phyloP scores from a whole-genome alignment of 2,113 vertebrate genomes.

The Caloenas nicobarica region DNA sequence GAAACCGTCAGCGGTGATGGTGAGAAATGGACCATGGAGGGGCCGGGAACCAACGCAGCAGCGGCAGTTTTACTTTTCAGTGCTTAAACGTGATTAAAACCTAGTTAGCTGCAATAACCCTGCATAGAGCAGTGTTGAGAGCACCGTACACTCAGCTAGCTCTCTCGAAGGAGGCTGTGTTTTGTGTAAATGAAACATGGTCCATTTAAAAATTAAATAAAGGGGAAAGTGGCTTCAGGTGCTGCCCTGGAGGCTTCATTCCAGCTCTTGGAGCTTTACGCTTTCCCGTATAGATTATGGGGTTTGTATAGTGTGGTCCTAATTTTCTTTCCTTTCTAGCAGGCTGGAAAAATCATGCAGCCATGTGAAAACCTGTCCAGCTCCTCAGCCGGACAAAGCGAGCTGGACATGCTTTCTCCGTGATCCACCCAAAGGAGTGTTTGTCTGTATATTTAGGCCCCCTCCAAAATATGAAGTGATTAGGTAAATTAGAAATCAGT shows the following conservation, averaged over 20 bases:
- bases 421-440: background rate
- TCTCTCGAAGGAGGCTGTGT: background rate
- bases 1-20: constrained; percentile 36
- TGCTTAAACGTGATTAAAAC: background rate
- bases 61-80: background rate
- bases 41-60: background rate
- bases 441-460: background rate
- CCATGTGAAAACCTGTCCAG: fast-evolving
- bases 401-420: background rate
- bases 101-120: background rate
- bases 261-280: fast-evolving
- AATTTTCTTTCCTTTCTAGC: background rate
- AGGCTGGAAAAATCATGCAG: background rate
- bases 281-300: background rate
- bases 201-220: background rate
- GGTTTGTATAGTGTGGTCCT: background rate
- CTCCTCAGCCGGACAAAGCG: background rate
- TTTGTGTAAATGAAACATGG: background rate
- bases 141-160: background rate
- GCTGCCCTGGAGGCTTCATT: background rate
- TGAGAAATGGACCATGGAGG: constrained; percentile 2
- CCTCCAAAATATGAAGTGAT: background rate
- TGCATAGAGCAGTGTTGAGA: fast-evolving
- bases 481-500: background rate
- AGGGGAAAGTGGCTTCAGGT: background rate